Base-by-base conservation (phyloP, 35 echinoderm and acorn worm genomes). In the Stichopus chloronotus region DNA sequence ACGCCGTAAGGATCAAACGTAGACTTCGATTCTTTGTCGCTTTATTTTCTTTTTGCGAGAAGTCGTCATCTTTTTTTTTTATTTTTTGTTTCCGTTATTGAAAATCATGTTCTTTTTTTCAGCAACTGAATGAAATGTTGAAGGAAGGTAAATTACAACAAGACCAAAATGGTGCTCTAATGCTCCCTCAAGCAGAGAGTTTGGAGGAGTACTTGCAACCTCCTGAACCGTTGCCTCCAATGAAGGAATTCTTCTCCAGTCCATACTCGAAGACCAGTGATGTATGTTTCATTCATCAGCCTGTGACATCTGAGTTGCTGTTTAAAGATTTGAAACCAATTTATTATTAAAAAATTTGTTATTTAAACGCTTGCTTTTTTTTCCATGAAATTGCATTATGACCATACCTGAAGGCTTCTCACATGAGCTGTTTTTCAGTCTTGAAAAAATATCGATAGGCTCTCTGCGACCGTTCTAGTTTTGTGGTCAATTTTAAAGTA, bases 91-190 rank as follows among this genome's bases (percentile, higher is more conserved):
- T 74, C 30, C 30, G 30, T 43, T 43, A 43, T 43, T 43, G 30
- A 3, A 3, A 43, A 3, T 43, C 21, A 24, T n/a, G 7, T 72
- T 74, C 22, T 74, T 74, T 78, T 52, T 25, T 78, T 22, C 77
- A 99, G 97, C 97, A 99, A 89, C 79, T 99, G 90, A 99, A 99
- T 94, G 97, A 96, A 84, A 95, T 96, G 93, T 61, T 99, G 13
- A 99, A 99, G 86, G 94, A 93, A 90, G 95, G 95, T 5, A 99
- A 99, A 65, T 82, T 99, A 59, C 58, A 81, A 59, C 92, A 91
- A 61, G 97, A 99, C 90, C 57, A 59, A 12, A 65, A 94, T 5
- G 92, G 93, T 9, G 92, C 60, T 78, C 78, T 99, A 16, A 94
- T 95, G 79, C 94, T 95, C 72, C 95, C 93, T 0, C 79, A 92